phyloP scores from a whole-genome alignment of 2,797 vertebrate genomes.

The Cottoperca gobio region DNA sequence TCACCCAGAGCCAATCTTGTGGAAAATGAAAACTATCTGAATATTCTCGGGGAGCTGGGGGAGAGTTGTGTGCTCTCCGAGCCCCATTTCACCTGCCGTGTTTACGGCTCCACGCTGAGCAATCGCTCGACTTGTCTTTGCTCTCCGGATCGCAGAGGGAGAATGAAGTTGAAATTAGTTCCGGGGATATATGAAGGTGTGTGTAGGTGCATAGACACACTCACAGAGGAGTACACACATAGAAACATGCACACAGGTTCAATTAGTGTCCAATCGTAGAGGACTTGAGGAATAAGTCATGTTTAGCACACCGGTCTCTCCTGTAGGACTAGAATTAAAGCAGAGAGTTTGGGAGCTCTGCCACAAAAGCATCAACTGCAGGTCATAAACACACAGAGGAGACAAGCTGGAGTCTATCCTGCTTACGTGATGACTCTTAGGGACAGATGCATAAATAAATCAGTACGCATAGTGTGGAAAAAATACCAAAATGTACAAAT shows the following conservation, averaged over 20 bases:
- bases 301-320: slow-evolving; percentile 71
- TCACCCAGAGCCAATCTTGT: slow-evolving; percentile 68
- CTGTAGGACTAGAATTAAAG: slow-evolving; percentile 66
- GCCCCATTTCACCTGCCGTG: slow-evolving; percentile 65
- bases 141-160: slow-evolving; percentile 47
- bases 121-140: slow-evolving; percentile 61
- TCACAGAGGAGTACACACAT: not conserved
- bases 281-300: slow-evolving; percentile 70
- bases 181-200: slow-evolving; percentile 39
- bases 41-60: slow-evolving; percentile 65
- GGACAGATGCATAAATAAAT: slow-evolving; percentile 68
- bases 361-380: slow-evolving; percentile 54
- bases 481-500: slow-evolving; percentile 31
- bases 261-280: slow-evolving; percentile 61
- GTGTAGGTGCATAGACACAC: slow-evolving; percentile 6
- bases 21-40: slow-evolving; percentile 79
- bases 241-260: slow-evolving; percentile 44
- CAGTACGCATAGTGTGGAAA: slow-evolving; percentile 21
- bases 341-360: slow-evolving; percentile 54
- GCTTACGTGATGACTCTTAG: slow-evolving; percentile 55
- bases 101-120: slow-evolving; percentile 71
- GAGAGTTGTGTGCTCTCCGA: slow-evolving; percentile 51
- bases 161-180: slow-evolving; percentile 72
- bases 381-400: slow-evolving; percentile 68
- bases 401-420: slow-evolving; percentile 54